Evolutionary conservation across 2,888 invertebrate genomes (phyloP).

Genomic region (Aleiodes testaceus): DNA sequence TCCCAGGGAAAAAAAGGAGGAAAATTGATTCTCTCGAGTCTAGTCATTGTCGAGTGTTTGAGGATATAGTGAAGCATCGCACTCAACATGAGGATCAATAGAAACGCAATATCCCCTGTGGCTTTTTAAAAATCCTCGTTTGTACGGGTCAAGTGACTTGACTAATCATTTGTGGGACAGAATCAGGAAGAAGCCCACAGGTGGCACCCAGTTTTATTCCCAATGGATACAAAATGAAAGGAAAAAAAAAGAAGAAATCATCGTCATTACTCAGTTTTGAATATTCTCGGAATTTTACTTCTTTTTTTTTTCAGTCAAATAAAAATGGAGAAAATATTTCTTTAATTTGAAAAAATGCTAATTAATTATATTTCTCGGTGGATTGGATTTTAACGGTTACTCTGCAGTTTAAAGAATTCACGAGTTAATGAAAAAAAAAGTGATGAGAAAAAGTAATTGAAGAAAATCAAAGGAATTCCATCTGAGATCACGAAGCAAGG

Average conservation of each 20-base stretch:
- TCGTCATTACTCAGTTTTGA: slow-evolving; percentile 4
- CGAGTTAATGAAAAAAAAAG: no score
- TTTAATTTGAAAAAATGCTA: no score
- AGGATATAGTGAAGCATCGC: neutral
- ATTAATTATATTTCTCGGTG: no score
- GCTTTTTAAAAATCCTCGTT: neutral
- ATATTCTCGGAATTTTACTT: neutral
- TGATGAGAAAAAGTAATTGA: neutral
- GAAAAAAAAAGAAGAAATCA: neutral
- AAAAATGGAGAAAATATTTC: neutral
- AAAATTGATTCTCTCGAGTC: neutral
- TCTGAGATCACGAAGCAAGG: neutral
- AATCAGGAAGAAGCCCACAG: neutral
- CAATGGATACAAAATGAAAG: neutral
- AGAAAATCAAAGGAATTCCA: neutral
- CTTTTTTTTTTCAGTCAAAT: neutral
- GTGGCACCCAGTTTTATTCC: neutral
- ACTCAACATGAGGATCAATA: slow-evolving; percentile 16
- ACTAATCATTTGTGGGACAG: slow-evolving; percentile 2
- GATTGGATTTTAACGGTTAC: no score
- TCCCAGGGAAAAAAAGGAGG: neutral
- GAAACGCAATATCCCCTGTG: slow-evolving; percentile 18
- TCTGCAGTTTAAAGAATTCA: no score
- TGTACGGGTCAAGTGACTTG: neutral
- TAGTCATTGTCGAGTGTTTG: slow-evolving; percentile 10